Evolutionary conservation across 1,140 invertebrate genomes (phyloP), one percentile per base, ranked within the genome.

Genomic region (Zaprionus camerounensis): DNA sequence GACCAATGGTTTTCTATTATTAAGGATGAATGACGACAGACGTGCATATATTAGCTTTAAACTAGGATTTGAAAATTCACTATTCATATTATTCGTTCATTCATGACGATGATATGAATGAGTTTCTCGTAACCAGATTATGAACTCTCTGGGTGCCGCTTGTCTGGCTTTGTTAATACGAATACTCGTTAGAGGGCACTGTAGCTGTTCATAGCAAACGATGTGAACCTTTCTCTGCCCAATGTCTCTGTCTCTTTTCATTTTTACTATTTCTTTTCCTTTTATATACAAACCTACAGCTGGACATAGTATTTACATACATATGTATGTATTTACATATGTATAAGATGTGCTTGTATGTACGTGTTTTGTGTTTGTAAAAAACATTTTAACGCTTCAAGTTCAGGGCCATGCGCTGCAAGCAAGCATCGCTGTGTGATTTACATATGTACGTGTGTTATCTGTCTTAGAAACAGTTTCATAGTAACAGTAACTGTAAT

Each of bases 401-500:
- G 74, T 77, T 77, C 74, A 77, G 70, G 74, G 74, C 63, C 64
- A 55, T 31, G 17, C 13, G 22, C 34, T n/a, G 51, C 11, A 17
- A 15, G 24, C 6, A 9, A 17, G 2, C n/a, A 15, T 5, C 13
- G 5, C 15, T n/a, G 38, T n/a, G 15, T 41, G 38, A 41, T 6
- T 15, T 11, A 46, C 41, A n/a, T 17, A 55, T 61, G 44, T 11
- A 46, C 41, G 41, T 17, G 59, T 61, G 44, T 55, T 5, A 55
- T 22, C 70, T 41, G 55, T 28, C 5, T 41, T 38, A 36, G n/a
- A 26, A 31, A 4, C 41, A 61, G 26, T 5, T 34, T 69, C 22
- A 49, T 51, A 26, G 38, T 46, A 9, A 46, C n/a, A 46, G 41
- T 46, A 3, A 46, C 15, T 6, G 6, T 17, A 46, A 2, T 15